Percentiles rank a stretch among this genome's conserved stretches.
These are phyloP conservation scores for Acrocephalus arundinaceus DNA, from an alignment of 2,113 vertebrate genomes.

Conservation along the genomic window DNA sequence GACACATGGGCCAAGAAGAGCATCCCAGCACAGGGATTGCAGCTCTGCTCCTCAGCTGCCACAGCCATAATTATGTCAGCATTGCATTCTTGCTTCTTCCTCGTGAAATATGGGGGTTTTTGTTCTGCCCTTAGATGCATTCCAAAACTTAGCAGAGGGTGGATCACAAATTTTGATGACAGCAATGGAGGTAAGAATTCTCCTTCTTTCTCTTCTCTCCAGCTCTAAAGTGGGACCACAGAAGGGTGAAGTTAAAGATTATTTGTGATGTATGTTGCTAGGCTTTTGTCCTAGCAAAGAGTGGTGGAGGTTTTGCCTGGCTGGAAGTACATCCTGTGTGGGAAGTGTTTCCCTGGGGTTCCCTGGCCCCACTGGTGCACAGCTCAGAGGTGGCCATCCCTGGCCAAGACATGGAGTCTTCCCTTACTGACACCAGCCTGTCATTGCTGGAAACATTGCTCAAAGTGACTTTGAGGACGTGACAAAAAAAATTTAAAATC, in stretches of 20 bases:
- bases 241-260: not conserved
- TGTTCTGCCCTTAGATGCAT: conserved; percentile 58
- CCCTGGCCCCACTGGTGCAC: accelerated
- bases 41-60: not conserved
- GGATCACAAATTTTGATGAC: conserved; percentile 50
- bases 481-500: not conserved
- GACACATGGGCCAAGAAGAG: not conserved
- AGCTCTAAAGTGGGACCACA: not conserved
- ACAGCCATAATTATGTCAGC: not conserved
- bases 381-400: not conserved
- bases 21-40: not conserved
- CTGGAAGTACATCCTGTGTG: not conserved
- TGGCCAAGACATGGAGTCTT: not conserved
- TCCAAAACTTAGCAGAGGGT: conserved; percentile 64
- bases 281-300: not conserved
- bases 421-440: not conserved
- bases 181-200: conserved; percentile 55
- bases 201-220: not conserved
- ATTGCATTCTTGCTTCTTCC: not conserved
- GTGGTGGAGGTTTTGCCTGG: not conserved
- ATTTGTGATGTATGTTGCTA: not conserved
- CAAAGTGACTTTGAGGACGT: not conserved
- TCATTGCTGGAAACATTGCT: not conserved
- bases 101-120: not conserved
- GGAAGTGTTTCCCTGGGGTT: not conserved